Evolutionary conservation across 2,113 vertebrate genomes (phyloP), one percentile per base, ranked within the genome.

Genomic region (Anolis sagrei): DNA sequence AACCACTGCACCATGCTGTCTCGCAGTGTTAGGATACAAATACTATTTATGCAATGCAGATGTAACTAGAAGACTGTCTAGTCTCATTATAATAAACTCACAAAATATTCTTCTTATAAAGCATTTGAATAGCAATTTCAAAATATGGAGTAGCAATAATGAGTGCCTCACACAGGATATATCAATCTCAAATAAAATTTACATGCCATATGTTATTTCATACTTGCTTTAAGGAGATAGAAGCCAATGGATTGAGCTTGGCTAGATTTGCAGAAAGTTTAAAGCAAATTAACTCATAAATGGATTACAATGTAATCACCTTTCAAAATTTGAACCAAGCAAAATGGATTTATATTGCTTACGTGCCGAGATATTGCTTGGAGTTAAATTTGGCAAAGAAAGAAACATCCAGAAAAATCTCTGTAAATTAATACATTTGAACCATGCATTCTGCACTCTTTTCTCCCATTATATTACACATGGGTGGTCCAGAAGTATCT

Each of bases 261-360:
- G 84, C 69, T 87, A 82, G 78, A 82, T 93, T 90, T 91, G 86
- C 78, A 83, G 48, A 89, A 92, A 90, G 83, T n/a, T 66, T 34
- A 75, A 85, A 64, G 88, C 79, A 83, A 49, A 85, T 89, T 87
- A 14, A 77, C 73, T 61, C 34, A n/a, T 82, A 83, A 91, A 76
- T 75, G 81, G 88, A 93, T 91, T 83, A 88, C 77, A 82, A 76
- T 86, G 69, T 78, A 85, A 78, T 86, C 79, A 91, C 79, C 79
- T 87, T 85, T 86, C 88, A 49, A 89, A 88, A 90, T 87, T 87
- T 27, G 86, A 79, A 76, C 81, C 76, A 90, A 44, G 58, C 39
- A 89, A 91, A 78, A 36, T 73, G 39, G 21, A 32, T 64, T 58
- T 58, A 58, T 16, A 58, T 18, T 58, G 11, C 54, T 58, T 18